These are phyloP conservation scores for Poeciliopsis infans DNA, from an alignment of 2,797 vertebrate species.

Conservation along the genomic window DNA sequence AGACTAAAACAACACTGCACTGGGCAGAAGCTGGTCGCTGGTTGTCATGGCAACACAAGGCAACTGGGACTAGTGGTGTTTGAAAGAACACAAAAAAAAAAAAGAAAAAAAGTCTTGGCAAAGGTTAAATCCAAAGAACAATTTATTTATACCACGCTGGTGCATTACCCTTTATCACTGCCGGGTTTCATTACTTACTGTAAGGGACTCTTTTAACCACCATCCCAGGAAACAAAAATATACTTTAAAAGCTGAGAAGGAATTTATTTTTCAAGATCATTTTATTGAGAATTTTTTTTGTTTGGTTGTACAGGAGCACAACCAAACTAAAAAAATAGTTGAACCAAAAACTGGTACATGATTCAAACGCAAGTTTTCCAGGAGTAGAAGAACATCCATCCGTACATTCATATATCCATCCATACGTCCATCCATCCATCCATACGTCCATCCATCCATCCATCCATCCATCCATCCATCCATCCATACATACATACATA, in stretches of 20 bases:
- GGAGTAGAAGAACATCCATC: neutral
- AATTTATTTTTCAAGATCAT: neutral
- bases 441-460: neutral
- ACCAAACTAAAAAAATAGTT: neutral
- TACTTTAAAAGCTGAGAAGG: slow-evolving; percentile 2
- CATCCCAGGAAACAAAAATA: neutral
- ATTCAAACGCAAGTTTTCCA: neutral
- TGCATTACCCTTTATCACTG: slow-evolving; percentile 19
- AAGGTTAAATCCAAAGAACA: slow-evolving; percentile 51
- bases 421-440: neutral
- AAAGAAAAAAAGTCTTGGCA: slow-evolving; percentile 34
- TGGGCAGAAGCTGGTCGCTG: slow-evolving; percentile 59
- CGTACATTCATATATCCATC: neutral
- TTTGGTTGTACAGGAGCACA: too few relatives aligned
- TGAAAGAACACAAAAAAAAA: slow-evolving; percentile 11
- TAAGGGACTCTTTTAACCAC: slow-evolving; percentile 13
- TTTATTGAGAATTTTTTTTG: slow-evolving; percentile 5
- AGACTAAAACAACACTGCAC: slow-evolving; percentile 46
- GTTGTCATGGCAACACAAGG: slow-evolving; percentile 74
- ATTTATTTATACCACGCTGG: slow-evolving; percentile 31
- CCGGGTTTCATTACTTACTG: slow-evolving; percentile 3
- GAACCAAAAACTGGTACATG: neutral
- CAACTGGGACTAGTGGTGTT: slow-evolving; percentile 39
- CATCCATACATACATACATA: neutral
- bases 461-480: neutral